These are phyloP conservation scores for Cettia cetti DNA, from an alignment of 2,113 vertebrate genomes.

Conservation along the genomic window DNA sequence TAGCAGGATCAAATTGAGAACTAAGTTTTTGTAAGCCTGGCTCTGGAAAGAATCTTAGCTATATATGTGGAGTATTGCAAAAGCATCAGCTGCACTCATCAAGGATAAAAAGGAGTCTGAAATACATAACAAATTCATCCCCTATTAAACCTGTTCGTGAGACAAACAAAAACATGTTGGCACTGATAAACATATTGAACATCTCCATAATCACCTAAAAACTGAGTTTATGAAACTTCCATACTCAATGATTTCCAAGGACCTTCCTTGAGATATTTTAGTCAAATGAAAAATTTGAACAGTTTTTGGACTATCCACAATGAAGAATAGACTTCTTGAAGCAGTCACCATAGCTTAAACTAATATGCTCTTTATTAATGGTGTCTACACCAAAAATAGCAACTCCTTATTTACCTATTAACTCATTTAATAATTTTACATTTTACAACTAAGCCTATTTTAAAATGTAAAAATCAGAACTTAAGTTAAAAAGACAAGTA, in stretches of 20 bases:
- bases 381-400: neutral
- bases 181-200: neutral
- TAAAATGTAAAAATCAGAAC: neutral
- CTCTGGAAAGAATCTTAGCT: neutral
- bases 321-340: neutral
- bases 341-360: neutral
- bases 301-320: neutral
- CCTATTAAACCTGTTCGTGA: neutral
- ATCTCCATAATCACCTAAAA: neutral
- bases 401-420: neutral
- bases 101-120: neutral
- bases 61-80: neutral
- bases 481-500: neutral
- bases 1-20: neutral
- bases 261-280: neutral
- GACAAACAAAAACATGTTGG: neutral
- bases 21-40: neutral
- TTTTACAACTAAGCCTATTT: neutral
- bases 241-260: neutral
- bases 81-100: neutral
- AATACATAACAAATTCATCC: neutral
- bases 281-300: neutral
- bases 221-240: neutral
- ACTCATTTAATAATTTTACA: neutral
- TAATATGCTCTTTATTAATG: neutral